These are phyloP conservation scores for Enteromius fasciolatus DNA, from an alignment of 2,797 vertebrate species.

Conservation along the genomic window DNA sequence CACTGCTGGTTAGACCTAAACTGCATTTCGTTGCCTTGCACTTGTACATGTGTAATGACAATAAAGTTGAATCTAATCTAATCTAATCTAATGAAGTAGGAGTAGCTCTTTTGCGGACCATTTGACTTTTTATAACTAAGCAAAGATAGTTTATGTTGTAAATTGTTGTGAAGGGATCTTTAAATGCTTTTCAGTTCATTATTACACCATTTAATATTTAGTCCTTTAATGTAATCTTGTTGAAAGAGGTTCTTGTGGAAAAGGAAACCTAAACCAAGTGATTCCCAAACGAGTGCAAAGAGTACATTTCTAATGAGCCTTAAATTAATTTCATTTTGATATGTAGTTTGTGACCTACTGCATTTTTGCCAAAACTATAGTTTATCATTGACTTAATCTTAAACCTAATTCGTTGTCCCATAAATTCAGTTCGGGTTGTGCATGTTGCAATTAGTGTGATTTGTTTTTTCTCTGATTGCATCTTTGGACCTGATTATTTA, in stretches of 20 bases:
- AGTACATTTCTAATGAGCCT: not conserved
- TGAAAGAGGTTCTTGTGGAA: not conserved
- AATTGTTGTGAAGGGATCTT: not conserved
- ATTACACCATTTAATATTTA: not conserved
- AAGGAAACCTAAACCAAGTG: not conserved
- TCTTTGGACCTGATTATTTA: constrained; percentile 45
- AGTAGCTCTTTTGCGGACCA: not conserved
- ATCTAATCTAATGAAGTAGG: too few species aligned
- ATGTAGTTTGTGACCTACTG: not conserved
- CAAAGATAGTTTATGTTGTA: not conserved
- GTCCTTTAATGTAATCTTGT: not conserved
- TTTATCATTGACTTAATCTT: constrained; percentile 19
- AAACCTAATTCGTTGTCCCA: not conserved
- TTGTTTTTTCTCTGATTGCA: constrained; percentile 45
- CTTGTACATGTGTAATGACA: too few species aligned
- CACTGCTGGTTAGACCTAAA: too few species aligned
- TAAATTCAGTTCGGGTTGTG: constrained; percentile 19
- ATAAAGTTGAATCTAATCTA: too few species aligned
- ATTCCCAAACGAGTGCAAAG: not conserved
- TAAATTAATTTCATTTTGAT: not conserved
- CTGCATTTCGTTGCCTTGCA: too few species aligned
- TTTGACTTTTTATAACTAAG: not conserved
- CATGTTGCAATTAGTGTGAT: constrained; percentile 8
- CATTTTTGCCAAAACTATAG: constrained; percentile 2
- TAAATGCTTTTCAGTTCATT: not conserved